Base-by-base conservation (phyloP, 2,797 vertebrate genomes). In the Ambastaia sidthimunki region DNA sequence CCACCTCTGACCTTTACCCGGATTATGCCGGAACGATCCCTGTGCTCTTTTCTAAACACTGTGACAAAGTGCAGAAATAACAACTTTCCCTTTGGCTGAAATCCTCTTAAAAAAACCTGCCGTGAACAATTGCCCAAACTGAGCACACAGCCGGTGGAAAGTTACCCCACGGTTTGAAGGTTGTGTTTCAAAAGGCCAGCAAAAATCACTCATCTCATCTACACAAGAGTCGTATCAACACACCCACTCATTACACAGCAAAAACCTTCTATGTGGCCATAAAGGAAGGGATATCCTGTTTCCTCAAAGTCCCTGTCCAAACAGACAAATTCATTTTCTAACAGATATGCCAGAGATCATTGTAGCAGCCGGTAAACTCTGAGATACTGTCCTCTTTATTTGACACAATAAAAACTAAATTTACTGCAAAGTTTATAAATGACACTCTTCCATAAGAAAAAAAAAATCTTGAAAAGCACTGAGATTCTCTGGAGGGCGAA, bases 261-360 rank as follows among this genome's bases (percentile, higher is more conserved):
- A 62, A 78, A 79, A 65, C 0, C 21, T 60, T 25, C 18, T 77
- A 28, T 48, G 15, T 48, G 7, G 28, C 9, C 41, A 78, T 59
- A 68, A 82, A 82, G 66, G 52, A 72, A 60, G 48, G 72, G 78
- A 81, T 71, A 83, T 83, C 81, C 84, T 78, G 84, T 80, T 78
- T 78, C 70, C 63, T 78, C 48, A 68, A 79, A 78, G 50, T 71
- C 70, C 70, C 69, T 71, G 44, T 63, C 57, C 55, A 71, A 78
- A 78, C 76, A 74, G 44, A 74, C 59, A 21, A 21, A 48, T 28
- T 48, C 12, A 48, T 48, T 60, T 69, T 77, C 65, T 77, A 77
- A 69, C 16, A 69, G 41, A 48, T 7, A 7, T 78, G 67, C 55
- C 55, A 78, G 55, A 63, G 31, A 63, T 28, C 60, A 63, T 28